These are phyloP conservation scores for Zhuqinia jingwanae DNA, from an alignment of 2,888 invertebrate genomes.

Conservation along the genomic window DNA sequence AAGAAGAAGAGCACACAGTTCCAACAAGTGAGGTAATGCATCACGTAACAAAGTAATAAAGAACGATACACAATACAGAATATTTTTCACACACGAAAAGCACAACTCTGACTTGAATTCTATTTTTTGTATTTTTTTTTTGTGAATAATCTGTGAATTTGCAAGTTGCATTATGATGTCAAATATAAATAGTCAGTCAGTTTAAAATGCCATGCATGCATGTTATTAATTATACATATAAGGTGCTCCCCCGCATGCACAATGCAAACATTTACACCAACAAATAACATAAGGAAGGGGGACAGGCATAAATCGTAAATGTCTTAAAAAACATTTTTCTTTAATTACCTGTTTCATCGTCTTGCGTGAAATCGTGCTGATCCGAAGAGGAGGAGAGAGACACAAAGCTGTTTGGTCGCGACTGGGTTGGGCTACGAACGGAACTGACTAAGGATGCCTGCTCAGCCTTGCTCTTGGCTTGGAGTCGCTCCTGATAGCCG, in stretches of 20 bases:
- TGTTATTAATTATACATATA: not conserved
- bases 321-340: not conserved
- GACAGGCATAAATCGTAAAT: not conserved
- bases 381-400: constrained; percentile 79
- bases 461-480: constrained; percentile 70
- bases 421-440: constrained; percentile 77
- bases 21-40: constrained; percentile 56
- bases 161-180: not conserved
- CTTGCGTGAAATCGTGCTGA: constrained; percentile 75
- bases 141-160: not conserved
- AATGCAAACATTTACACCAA: not conserved
- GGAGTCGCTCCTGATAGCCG: constrained; percentile 81
- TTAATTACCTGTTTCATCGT: constrained; percentile 79
- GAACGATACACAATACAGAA: constrained; percentile 28
- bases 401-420: constrained; percentile 80
- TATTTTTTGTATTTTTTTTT: too few species aligned
- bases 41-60: constrained; percentile 21
- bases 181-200: not conserved
- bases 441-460: constrained; percentile 71
- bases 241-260: not conserved
- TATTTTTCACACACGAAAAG: constrained; percentile 21
- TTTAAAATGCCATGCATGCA: not conserved
- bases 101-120: too few species aligned
- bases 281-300: not conserved
- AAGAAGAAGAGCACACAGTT: constrained; percentile 40